Base-by-base conservation (phyloP, 1,140 invertebrate species). In the Drosophila grimshawi region DNA sequence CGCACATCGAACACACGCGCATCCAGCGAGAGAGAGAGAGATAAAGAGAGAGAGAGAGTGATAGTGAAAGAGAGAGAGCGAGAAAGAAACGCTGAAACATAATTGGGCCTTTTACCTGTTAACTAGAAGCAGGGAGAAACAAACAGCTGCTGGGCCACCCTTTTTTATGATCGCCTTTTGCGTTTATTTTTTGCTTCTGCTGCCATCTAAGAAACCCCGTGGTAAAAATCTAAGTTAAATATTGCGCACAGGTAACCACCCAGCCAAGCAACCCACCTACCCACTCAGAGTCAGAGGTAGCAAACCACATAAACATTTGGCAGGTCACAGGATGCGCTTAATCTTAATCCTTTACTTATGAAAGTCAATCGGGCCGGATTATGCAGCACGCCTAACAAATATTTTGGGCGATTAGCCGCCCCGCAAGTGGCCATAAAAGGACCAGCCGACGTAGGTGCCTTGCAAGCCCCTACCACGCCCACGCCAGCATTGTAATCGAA, bases 351-450 rank as follows among this genome's bases (percentile, higher is more conserved):
- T 89, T 89, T 89, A 80, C 85, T 89, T 89, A 90, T 81, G 53
- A 81, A 89, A 89, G 85, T 90, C 85, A 89, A 89, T 89, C 85
- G 68, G 63, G 56, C 45, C 51, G 85, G 86, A 89, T 89, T 89
- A 89, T 65, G 80, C 78, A 89, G 62, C 75, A 89, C 85, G 86
- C 81, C 86, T 75, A 68, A 60, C 85, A 89, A 89, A 89, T 89
- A 89, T 89, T 86, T 89, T 89, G 86, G 80, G 75, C 81, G 85
- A 90, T 90, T 89, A 88, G 65, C 83, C 74, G 80, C 80, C 85
- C 80, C 80, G 73, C 75, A 75, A 66, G 59, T 49, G 53, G 52
- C 55, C 81, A 77, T 82, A 46, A 76, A 74, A 19, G 19, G 19
- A 19, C 19, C 19, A 19, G 19, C 19, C 19, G 19, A 19, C 19